Base-by-base conservation (phyloP, 2,888 invertebrate species). In the Drosophila picticornis region DNA sequence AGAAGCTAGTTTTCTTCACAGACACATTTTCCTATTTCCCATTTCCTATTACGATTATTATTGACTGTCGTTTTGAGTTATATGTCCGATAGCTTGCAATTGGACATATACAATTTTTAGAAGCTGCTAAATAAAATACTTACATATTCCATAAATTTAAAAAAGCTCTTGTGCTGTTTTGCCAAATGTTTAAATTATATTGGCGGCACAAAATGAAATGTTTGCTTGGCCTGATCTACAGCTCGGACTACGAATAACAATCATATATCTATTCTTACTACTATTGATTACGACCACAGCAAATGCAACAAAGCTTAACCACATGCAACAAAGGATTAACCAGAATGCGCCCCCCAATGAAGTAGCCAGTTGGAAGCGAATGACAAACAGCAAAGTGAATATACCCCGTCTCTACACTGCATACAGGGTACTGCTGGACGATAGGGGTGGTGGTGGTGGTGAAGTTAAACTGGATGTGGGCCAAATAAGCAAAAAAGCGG, bases 131-230 rank as follows among this genome's bases (percentile, higher is more conserved):
- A 22, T 25, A 29, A 31, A 50, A 27, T 19, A 34, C 25, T 9
- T 31, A 40, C 50, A 61, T 27, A 34, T 22, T 25, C 13, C 11
- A 29, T 25, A 40, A 40, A 55, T 36, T 27, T 43, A 27, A 13
- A 19, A 58, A 46, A 59, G 29, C 13, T 22, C 11, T 25, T 58
- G 22, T 63, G 56, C 31, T 31, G 52, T 34, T 51, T 60, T 10
- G 48, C 60, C 73, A 71, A 60, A 60, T 71, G 62, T 53, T 72
- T 31, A 43, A 57, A 38, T 69, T 69, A 40, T 53, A 66, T 63
- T 59, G 34, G 22, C 34, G 46, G n/a, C 69, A 75, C 77, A 87
- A 81, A 68, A 90, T 88, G 85, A 83, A 79, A 88, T 91, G 88
- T 80, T 68, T 82, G 70, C 53, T 62, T 80, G 78, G 70, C 64